A percentile compares a stretch with the other conserved stretches of the same genome.
phyloP scores from a whole-genome alignment of 2,797 vertebrate species.

The Halcyon chelicuti region DNA sequence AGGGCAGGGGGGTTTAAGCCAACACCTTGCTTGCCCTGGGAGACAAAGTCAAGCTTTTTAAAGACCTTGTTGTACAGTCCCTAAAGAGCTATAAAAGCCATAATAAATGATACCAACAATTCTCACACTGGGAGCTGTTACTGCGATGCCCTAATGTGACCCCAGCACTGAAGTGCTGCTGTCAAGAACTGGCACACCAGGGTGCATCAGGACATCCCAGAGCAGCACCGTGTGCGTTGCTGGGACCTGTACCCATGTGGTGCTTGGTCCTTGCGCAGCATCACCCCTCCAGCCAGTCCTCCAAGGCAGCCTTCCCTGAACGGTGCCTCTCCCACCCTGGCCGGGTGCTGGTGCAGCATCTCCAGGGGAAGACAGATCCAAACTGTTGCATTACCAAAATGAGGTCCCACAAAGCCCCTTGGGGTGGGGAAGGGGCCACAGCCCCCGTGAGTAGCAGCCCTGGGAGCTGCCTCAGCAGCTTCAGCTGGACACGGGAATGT shows the following conservation, averaged over 20 bases:
- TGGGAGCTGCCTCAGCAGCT: not conserved
- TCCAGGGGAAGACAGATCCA: not conserved
- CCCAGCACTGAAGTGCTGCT: rapidly evolving
- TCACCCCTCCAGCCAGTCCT: too few relatives aligned
- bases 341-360: not conserved
- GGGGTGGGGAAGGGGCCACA: not conserved
- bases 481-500: rapidly evolving
- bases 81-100: not conserved
- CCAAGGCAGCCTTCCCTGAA: rapidly evolving
- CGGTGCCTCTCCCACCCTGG: not conserved
- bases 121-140: not conserved
- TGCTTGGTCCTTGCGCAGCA: not conserved
- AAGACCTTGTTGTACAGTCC: not conserved
- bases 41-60: not conserved
- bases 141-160: not conserved
- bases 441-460: not conserved
- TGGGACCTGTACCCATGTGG: too few relatives aligned
- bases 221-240: rapidly evolving
- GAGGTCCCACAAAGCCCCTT: not conserved
- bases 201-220: not conserved
- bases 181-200: not conserved
- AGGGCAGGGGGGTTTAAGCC: not conserved
- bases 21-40: not conserved
- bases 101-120: not conserved
- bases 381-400: not conserved